Conservation (phyloP, 2,888 invertebrate genomes). For the Netelia virgata region DNA sequence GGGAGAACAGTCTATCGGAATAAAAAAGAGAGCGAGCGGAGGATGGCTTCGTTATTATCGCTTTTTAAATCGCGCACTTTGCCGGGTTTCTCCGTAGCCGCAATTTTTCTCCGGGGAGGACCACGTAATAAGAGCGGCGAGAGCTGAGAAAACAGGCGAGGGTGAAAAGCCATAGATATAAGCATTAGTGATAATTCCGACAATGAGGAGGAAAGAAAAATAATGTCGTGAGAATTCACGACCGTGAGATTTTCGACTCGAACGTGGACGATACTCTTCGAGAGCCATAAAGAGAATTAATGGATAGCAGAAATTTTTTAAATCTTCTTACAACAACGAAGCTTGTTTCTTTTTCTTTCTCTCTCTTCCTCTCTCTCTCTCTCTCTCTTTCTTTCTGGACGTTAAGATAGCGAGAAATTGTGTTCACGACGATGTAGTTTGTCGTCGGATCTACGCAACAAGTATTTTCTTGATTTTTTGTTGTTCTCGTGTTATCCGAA, state of each 20-base stretch:
- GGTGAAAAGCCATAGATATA: conserved; percentile 6
- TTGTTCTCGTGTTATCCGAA: conserved; percentile 59
- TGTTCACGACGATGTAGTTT: conserved; percentile 18
- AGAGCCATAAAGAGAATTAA: conserved; percentile 38
- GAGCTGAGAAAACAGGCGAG: conserved; percentile 12
- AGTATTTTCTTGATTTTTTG: conserved; percentile 20
- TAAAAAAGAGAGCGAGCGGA: not conserved
- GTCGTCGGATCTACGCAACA: conserved; percentile 30
- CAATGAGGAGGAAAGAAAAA: conserved; percentile 33
- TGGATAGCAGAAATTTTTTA: conserved; percentile 62
- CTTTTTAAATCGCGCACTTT: conserved; percentile 40
- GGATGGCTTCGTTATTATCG: conserved; percentile 15
- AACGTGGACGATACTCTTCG: not conserved
- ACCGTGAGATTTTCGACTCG: conserved; percentile 9
- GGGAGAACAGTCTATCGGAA: conserved; percentile 2
- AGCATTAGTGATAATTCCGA: conserved; percentile 26
- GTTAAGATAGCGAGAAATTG: conserved; percentile 64
- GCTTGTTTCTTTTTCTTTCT: no score
- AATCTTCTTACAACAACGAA: conserved; percentile 1
- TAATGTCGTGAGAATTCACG: conserved; percentile 37
- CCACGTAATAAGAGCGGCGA: conserved; percentile 39
- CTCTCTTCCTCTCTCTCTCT: no score
- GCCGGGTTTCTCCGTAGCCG: conserved; percentile 30
- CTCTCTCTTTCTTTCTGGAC: conserved; percentile 28
- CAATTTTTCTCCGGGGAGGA: conserved; percentile 52